Conservation (phyloP, 2,797 vertebrate species). For the Thalassophryne amazonica region DNA sequence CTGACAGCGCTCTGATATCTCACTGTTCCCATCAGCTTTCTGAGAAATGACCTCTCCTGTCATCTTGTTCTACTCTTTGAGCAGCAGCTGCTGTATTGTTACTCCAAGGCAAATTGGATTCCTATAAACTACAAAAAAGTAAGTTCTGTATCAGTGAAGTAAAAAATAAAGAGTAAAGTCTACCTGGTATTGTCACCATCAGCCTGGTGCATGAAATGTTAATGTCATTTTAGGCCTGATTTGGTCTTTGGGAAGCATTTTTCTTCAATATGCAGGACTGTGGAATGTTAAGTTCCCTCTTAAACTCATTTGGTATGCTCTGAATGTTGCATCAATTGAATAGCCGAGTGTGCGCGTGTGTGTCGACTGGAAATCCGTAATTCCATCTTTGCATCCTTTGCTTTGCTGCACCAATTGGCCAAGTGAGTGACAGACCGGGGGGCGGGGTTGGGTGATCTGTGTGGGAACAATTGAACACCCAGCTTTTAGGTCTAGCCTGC, state of each 20-base stretch:
- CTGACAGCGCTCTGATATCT: constrained; percentile 19
- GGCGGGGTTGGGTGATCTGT: constrained; percentile 82
- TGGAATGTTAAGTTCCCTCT: constrained; percentile 50
- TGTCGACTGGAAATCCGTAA: constrained; percentile 28
- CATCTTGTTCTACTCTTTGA: constrained; percentile 16
- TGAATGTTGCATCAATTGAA: constrained; percentile 41
- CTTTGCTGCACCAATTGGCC: constrained; percentile 50
- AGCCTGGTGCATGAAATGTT: neutral
- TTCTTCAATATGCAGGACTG: constrained; percentile 20
- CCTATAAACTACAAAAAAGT: constrained; percentile 13
- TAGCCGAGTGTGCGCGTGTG: constrained; percentile 19
- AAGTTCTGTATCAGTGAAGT: neutral
- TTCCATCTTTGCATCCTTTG: constrained; percentile 67
- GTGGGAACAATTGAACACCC: constrained; percentile 89
- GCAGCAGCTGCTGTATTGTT: constrained; percentile 30
- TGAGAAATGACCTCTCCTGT: constrained; percentile 25
- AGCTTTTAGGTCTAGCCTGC: constrained; percentile 54
- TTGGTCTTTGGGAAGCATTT: neutral
- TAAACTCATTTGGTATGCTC: constrained; percentile 41
- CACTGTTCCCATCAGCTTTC: constrained; percentile 59
- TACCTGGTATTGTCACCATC: neutral
- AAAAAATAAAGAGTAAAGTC: neutral
- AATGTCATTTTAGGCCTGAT: neutral
- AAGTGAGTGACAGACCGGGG: constrained; percentile 87
- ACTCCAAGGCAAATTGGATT: constrained; percentile 33